These are phyloP conservation scores for Dysmachus trigonus DNA, from an alignment of 2,888 invertebrate genomes.

Conservation along the genomic window DNA sequence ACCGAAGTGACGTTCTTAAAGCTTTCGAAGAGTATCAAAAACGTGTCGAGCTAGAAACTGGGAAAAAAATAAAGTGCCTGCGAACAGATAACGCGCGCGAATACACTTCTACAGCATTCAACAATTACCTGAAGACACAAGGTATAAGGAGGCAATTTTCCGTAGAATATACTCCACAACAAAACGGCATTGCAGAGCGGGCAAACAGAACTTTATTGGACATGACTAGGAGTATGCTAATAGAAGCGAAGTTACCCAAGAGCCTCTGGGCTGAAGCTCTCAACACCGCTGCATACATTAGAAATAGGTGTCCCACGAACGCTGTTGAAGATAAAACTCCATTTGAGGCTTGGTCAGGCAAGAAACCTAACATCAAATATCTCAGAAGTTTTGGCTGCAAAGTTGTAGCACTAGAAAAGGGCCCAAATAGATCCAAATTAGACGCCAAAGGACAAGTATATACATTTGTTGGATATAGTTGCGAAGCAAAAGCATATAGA, in stretches of 20 bases:
- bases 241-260: conserved; percentile 45
- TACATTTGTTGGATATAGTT: conserved; percentile 28
- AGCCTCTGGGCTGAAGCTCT: conserved; percentile 55
- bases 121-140: conserved; percentile 49
- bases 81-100: conserved; percentile 55
- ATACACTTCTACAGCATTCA: conserved; percentile 50
- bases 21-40: conserved; percentile 52
- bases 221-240: too few species aligned
- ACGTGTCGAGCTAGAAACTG: conserved; percentile 50
- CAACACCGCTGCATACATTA: conserved; percentile 50
- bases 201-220: conserved; percentile 52
- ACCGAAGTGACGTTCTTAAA: conserved; percentile 47
- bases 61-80: conserved; percentile 51
- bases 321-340: conserved; percentile 9
- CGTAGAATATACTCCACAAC: conserved; percentile 52
- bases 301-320: conserved; percentile 44
- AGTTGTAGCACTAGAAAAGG: conserved; percentile 17
- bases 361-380: conserved; percentile 10
- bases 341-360: conserved; percentile 42
- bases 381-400: conserved; percentile 29
- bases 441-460: conserved; percentile 37
- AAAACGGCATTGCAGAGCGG: conserved; percentile 54
- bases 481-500: conserved; percentile 36
- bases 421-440: conserved; percentile 16
- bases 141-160: conserved; percentile 53